Evolutionary conservation across 2,888 invertebrate species (phyloP).

Genomic region (Azorinus chamasolen): DNA sequence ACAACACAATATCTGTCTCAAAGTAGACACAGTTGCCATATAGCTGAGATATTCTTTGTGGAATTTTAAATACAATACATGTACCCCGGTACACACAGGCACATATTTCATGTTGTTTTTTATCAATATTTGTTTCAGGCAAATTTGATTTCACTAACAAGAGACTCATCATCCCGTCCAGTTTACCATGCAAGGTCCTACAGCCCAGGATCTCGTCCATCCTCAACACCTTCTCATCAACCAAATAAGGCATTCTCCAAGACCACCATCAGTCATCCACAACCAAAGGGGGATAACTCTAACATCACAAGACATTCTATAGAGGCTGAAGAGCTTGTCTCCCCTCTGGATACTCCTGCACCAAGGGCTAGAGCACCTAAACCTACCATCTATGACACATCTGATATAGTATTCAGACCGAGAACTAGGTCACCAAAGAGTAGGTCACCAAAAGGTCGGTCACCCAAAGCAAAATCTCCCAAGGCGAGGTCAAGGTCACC

Average conservation of each 20-base stretch:
- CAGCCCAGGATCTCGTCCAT: slow-evolving; percentile 54
- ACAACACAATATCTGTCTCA: no score
- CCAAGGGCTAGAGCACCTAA: slow-evolving; percentile 79
- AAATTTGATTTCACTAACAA: slow-evolving; percentile 72
- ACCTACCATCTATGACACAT: slow-evolving; percentile 72
- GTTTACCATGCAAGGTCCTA: slow-evolving; percentile 33
- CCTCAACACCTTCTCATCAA: neutral
- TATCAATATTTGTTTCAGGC: slow-evolving; percentile 57
- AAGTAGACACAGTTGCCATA: no score
- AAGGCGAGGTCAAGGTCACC: slow-evolving; percentile 54
- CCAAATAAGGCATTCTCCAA: slow-evolving; percentile 68
- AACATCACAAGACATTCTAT: slow-evolving; percentile 57
- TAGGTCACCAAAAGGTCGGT: slow-evolving; percentile 31
- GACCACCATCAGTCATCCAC: slow-evolving; percentile 55
- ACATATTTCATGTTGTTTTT: no score
- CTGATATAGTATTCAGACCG: slow-evolving; percentile 56
- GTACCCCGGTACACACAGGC: no score
- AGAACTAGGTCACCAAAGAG: slow-evolving; percentile 40
- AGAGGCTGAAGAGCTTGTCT: slow-evolving; percentile 64
- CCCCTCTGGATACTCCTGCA: slow-evolving; percentile 81
- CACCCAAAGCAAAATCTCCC: slow-evolving; percentile 23
- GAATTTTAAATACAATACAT: no score
- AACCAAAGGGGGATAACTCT: slow-evolving; percentile 46
- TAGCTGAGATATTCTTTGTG: no score
- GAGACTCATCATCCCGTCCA: slow-evolving; percentile 50